Base-by-base conservation (phyloP, 2,888 invertebrate species). In the Coecobrya sp. region DNA sequence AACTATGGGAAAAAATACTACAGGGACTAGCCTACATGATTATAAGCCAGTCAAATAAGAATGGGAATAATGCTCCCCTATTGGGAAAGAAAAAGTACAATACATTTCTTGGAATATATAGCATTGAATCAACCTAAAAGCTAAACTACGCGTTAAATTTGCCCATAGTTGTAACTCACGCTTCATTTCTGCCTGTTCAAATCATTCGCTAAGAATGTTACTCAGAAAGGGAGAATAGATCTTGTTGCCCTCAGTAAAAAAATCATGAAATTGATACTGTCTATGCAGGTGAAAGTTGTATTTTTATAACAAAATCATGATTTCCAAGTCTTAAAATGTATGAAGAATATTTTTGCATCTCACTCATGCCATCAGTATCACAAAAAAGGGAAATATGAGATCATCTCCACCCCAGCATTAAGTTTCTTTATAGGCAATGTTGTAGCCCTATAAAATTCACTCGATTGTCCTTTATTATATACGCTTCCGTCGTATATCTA, bases 91-190 rank as follows among this genome's bases (percentile, higher is more conserved):
- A 65, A 59, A 59, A n/a, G 36, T 2, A 52, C 22, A 65, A 13
- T 65, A 27, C 65, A 65, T 65, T 1, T 3, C 10, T 65, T 13
- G 11, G 2, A 11, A 11, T 13, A 27, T 25, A 36, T 13, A 7
- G 52, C 0, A 25, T 49, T 45, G 25, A 76, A 45, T 62, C 59
- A 65, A 22, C 76, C 49, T 49, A 49, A 25, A 86, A 92, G 52
- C 87, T 88, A 92, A 92, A 92, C 92, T 88, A 92, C 82, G 92
- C 92, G 92, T 92, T 88, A 92, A 92, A 92, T 92, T 92, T 84
- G 62, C 45, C 84, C 76, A 81, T 82, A 49, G 86, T 52, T 70
- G 86, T 86, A 65, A 76, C 76, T 76, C 11, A 91, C 86, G 86
- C 52, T 42, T 91, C 86, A 91, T 91, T 91, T 82, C 68, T 22